phyloP scores from a whole-genome alignment of 2,113 vertebrate species.

The Ameiurus melas region DNA sequence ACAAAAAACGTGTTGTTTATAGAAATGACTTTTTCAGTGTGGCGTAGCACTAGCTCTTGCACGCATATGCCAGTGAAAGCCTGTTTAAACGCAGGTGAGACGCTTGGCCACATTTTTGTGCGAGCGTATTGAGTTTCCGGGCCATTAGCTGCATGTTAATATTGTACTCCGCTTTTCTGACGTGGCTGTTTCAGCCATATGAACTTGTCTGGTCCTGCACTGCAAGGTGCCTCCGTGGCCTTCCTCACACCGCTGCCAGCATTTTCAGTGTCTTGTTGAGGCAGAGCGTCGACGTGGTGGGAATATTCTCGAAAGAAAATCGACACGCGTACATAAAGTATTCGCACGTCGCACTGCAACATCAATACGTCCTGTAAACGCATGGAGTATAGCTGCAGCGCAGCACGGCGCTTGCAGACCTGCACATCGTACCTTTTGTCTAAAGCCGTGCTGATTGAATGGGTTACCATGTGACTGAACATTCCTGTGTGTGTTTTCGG shows the following conservation, averaged over 20 bases:
- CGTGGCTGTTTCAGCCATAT: constrained; percentile 8
- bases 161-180: constrained; percentile 15
- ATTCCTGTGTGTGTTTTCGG: not conserved
- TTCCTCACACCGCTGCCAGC: not conserved
- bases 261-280: not conserved
- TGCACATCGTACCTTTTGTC: not conserved
- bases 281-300: not conserved
- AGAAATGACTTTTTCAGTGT: not conserved
- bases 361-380: not conserved
- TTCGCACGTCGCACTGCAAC: not conserved
- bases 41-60: not conserved
- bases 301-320: not conserved
- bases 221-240: not conserved
- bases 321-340: not conserved
- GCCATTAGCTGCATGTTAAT: constrained; percentile 19
- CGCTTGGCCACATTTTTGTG: constrained; percentile 8
- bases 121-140: not conserved
- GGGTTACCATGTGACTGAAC: not conserved
- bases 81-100: constrained; percentile 29
- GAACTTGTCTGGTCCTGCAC: constrained; percentile 43
- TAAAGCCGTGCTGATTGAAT: not conserved
- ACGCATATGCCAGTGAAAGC: not conserved
- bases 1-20: not conserved
- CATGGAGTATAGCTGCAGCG: not conserved
- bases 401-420: too few relatives aligned